Base-by-base conservation (phyloP, 2,888 invertebrate genomes). In the Orgyia antiqua region DNA sequence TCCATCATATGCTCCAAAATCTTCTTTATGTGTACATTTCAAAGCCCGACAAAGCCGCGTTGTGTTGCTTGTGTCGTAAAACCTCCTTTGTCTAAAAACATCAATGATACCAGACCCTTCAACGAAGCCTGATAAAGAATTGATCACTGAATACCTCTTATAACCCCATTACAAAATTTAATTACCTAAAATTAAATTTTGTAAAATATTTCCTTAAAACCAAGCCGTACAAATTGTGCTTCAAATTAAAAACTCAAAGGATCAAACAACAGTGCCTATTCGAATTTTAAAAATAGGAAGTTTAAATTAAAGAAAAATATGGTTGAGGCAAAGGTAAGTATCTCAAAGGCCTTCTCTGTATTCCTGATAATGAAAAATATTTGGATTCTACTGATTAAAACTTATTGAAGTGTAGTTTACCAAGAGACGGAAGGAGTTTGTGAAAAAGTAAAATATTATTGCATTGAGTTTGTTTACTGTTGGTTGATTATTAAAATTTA, bases 181-280 rank as follows among this genome's bases (percentile, higher is more conserved):
- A 18, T 23, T 11, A 17, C 6, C 20, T n/a, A 20, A 6, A 10
- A 7, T 12, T 17, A 17, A 28, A 17, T 27, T 17, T 24, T 24
- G 12, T 24, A 20, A 20, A 19, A 11, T 29, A 7, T 20, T 7
- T 11, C 20, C 13, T 10, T 41, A 29, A 39, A 46, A 46, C 29
- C 40, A 44, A 47, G 15, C 48, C 48, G 30, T 45, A 47, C 19
- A 51, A 51, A 50, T n/a, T 47, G 48, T 28, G 35, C 38, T 43
- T 47, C 51, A 49, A 49, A 51, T 51, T 51, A 51, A 48, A 49
- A 51, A 15, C 27, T 36, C 26, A 33, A 47, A 47, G 36, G 40
- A 40, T 51, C 44, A 49, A 47, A 40, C 34, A 27, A 30, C 13
- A 17, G 10, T 33, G 31, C 30, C 33, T n/a, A 25, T 30, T n/a